Base-by-base conservation (phyloP, 2,797 vertebrate genomes). In the Lutjanus argentimaculatus region DNA sequence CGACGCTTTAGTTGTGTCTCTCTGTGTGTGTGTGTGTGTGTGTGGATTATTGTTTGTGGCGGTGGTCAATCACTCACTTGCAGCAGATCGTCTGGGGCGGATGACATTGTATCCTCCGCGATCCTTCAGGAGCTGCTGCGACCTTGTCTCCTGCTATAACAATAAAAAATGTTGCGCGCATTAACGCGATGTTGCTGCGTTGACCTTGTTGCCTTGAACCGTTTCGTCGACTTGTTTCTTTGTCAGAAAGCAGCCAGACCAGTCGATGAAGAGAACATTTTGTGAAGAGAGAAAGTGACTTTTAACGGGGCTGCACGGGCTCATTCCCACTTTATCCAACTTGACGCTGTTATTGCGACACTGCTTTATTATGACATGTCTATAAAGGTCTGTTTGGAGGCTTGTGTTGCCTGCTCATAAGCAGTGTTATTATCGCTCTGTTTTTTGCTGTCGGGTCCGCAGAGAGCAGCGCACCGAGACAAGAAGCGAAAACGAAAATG, bases 181-280 rank as follows among this genome's bases (percentile, higher is more conserved):
- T 84, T 53, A 71, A 65, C 1, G 75, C 55, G 63, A 63, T 75
- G 83, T 78, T 40, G 62, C 79, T 21, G 75, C 76, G 74, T 77
- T 95, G 95, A 96, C 95, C 95, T 96, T 95, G 94, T 94, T 95
- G 89, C 86, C n/a, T n/a, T n/a, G 88, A 89, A 87, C 84, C 93
- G 86, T 79, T 91, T 85, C 67, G 86, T 81, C 84, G 86, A 85
- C 76, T 91, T 90, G 88, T 82, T 91, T 92, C 92, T 94, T 95
- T 96, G 94, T 94, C 88, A 83, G 83, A 71, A 48, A 65, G 79
- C 90, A 65, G 84, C 85, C 85, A 78, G 72, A 78, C 63, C 78
- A 68, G 85, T 65, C 77, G 83, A 75, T 69, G 19, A 48, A 36
- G 71, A 49, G 68, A 82, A 74, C 88, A 72, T 82, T 83, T 65